Evolutionary conservation across 2,113 vertebrate genomes (phyloP), one percentile per base, ranked within the genome.

Genomic region (Hepsetus odoe): DNA sequence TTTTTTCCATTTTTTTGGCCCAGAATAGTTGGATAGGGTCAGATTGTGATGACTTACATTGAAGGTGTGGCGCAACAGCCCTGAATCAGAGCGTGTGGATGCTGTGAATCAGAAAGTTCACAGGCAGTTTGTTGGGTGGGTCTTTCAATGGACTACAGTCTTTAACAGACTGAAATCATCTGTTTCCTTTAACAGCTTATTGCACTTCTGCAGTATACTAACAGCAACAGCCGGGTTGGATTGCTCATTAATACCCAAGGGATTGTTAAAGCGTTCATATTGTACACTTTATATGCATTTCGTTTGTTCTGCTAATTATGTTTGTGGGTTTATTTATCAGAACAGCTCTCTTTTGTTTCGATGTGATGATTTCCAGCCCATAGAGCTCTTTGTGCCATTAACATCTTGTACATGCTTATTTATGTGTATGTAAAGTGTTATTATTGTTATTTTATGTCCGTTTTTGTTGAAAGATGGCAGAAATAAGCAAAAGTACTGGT

Each of bases 321-420:
- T 75, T 51, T 64, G 72, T 68, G 30, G 51, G 42, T 61, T 53
- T 75, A 22, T 51, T 62, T 62, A 46, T 5, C 5, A 16, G 9
- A 14, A 14, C 12, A 46, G 44, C 4, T 3, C 30, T 38, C 0
- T 18, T 51, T 62, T 1, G n/a, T 9, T 30, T 49, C 9, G 59
- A 35, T 20, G 18, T 42, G 40, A 42, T 11, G 8, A 8, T 58
- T 18, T 33, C 14, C 20, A n/a, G n/a, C n/a, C n/a, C n/a, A n/a
- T n/a, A n/a, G n/a, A n/a, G n/a, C n/a, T n/a, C n/a, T n/a, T n/a
- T n/a, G n/a, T n/a, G n/a, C n/a, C n/a, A n/a, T n/a, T n/a, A n/a
- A n/a, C n/a, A n/a, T n/a, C n/a, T n/a, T n/a, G n/a, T n/a, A n/a
- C n/a, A n/a, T n/a, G n/a, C n/a, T n/a, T n/a, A n/a, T n/a, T n/a